Percentiles rank a stretch among this genome's conserved stretches.
These are phyloP conservation scores for Drosophila rubida DNA, from an alignment of 2,888 invertebrate species.

Conservation along the genomic window DNA sequence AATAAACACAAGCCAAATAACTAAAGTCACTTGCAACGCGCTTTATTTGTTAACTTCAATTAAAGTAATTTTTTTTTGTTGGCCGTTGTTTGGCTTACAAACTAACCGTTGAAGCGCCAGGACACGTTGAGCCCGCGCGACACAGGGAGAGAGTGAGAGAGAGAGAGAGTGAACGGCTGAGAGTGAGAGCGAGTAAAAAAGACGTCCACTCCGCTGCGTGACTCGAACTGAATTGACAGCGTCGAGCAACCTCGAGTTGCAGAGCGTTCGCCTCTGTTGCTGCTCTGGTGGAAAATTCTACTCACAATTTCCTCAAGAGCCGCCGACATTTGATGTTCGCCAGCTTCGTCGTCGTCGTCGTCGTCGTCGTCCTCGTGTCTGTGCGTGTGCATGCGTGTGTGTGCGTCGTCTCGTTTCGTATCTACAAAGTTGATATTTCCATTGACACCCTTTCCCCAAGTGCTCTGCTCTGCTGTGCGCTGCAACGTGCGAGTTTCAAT, in stretches of 20 bases:
- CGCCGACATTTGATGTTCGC: slow-evolving; percentile 40
- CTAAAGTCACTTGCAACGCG: background rate
- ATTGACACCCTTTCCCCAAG: slow-evolving; percentile 76
- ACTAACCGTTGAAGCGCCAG: slow-evolving; percentile 16
- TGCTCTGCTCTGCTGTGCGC: background rate
- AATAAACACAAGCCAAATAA: slow-evolving; percentile 7
- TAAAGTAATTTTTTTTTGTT: background rate
- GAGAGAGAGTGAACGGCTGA: background rate
- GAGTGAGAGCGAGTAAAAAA: slow-evolving; percentile 13
- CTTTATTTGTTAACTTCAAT: background rate
- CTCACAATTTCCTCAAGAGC: slow-evolving; percentile 49
- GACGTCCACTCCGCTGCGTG: slow-evolving; percentile 75
- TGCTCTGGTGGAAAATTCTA: slow-evolving; percentile 38
- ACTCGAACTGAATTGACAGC: slow-evolving; percentile 82
- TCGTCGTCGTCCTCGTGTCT: slow-evolving; percentile 19
- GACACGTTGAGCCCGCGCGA: slow-evolving; percentile 10
- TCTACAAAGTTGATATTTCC: slow-evolving; percentile 73
- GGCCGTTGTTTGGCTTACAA: background rate
- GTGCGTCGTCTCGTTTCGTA: slow-evolving; percentile 34
- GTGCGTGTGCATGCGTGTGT: slow-evolving; percentile 25
- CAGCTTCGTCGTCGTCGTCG: slow-evolving; percentile 11
- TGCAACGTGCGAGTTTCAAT: slow-evolving; percentile 41
- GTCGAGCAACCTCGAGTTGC: slow-evolving; percentile 40
- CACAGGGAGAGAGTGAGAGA: slow-evolving; percentile 4
- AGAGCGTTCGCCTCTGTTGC: slow-evolving; percentile 34